Evolutionary conservation across 2,888 invertebrate genomes (phyloP).

Genomic region (Hirtodrosophila confusa): DNA sequence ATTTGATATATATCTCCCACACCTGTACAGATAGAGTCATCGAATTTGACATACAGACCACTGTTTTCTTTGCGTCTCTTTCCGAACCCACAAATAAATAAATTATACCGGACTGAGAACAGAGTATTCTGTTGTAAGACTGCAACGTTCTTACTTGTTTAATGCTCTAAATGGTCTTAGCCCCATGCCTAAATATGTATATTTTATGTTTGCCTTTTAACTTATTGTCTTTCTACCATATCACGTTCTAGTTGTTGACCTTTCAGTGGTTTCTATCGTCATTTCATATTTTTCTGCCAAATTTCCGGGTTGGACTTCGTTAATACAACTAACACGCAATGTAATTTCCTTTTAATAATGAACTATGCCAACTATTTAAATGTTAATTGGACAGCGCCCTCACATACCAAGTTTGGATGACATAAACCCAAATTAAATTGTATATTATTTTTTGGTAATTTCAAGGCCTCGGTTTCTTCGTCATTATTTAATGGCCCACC

Average conservation of each 20-base stretch:
- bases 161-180: too few relatives aligned
- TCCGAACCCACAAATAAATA: too few relatives aligned
- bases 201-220: conserved; percentile 1
- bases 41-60: too few relatives aligned
- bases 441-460: conserved; percentile 18
- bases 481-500: conserved; percentile 19
- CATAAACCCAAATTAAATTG: conserved; percentile 17
- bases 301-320: conserved; percentile 37
- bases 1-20: too few relatives aligned
- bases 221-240: not conserved
- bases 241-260: conserved; percentile 4
- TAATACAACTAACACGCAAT: conserved; percentile 66
- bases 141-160: too few relatives aligned
- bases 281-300: conserved; percentile 17
- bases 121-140: too few relatives aligned
- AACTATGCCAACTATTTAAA: conserved; percentile 52
- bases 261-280: conserved; percentile 8
- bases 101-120: too few relatives aligned
- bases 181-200: too few relatives aligned
- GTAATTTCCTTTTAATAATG: conserved; percentile 63
- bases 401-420: conserved; percentile 16
- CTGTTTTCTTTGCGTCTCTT: too few relatives aligned
- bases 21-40: too few relatives aligned
- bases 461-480: conserved; percentile 43
- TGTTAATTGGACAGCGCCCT: conserved; percentile 55